Conservation (phyloP, 2,113 vertebrate species). For the Mustela lutreola region DNA sequence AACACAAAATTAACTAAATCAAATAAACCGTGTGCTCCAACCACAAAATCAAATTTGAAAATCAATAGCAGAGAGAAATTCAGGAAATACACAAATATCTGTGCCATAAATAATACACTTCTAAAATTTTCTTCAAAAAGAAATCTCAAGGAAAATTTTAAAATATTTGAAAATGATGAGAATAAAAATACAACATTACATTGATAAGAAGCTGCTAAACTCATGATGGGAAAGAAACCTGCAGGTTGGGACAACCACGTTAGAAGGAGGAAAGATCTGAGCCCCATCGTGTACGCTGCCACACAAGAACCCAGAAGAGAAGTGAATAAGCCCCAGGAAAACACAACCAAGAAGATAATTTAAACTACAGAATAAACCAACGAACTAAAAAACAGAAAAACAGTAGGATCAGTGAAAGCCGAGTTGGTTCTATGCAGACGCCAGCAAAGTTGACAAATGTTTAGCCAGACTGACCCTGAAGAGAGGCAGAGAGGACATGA, state of each 20-base stretch:
- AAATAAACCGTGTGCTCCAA: background rate
- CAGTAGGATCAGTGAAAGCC: background rate
- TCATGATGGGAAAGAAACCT: background rate
- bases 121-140: background rate
- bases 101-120: background rate
- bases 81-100: background rate
- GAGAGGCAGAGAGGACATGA: background rate
- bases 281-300: background rate
- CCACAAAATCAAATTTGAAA: background rate
- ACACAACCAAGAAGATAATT: no score
- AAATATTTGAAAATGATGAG: background rate
- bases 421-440: background rate
- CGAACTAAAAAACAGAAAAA: background rate
- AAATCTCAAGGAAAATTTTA: background rate
- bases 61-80: background rate
- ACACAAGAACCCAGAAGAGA: background rate
- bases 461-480: no score
- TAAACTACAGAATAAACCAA: background rate
- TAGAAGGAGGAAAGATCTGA: background rate
- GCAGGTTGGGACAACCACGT: background rate
- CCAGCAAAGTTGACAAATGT: background rate
- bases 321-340: background rate
- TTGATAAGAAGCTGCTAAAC: background rate
- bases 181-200: background rate
- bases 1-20: background rate